A percentile compares a stretch with the other conserved stretches of the same genome.
These are phyloP conservation scores for Euura saliciscinereae DNA, from an alignment of 1,140 invertebrate species.

Conservation along the genomic window DNA sequence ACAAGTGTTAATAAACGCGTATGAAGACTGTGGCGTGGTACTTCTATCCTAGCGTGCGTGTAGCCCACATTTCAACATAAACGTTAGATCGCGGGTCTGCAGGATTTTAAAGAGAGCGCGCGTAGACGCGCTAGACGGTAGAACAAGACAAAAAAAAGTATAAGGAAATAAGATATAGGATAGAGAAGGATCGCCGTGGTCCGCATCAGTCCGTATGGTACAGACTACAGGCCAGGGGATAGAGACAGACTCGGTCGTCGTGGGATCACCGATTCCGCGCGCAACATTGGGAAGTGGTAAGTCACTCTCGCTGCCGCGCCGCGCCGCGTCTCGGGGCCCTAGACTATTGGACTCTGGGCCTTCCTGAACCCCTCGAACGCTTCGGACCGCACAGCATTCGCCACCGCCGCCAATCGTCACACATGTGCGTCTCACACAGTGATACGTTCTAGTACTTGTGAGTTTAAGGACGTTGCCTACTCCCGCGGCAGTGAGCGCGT, in stretches of 20 bases:
- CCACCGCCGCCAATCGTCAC: background rate
- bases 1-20: too few relatives aligned
- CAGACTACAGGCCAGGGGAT: too few relatives aligned
- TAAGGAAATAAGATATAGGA: constrained; percentile 22
- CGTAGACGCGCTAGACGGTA: background rate
- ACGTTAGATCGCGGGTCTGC: too few relatives aligned
- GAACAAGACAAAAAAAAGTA: constrained; percentile 18
- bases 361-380: background rate
- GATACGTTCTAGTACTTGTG: too few relatives aligned
- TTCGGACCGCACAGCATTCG: background rate
- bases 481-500: too few relatives aligned
- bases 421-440: background rate
- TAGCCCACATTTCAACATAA: too few relatives aligned
- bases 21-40: too few relatives aligned
- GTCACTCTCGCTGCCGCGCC: too few relatives aligned
- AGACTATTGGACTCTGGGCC: background rate
- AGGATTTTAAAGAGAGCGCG: background rate
- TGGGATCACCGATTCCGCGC: background rate
- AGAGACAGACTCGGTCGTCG: background rate
- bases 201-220: background rate
- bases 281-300: background rate
- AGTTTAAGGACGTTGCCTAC: too few relatives aligned
- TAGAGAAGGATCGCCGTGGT: background rate
- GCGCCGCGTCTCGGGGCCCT: background rate
- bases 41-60: too few relatives aligned